A percentile compares a stretch with the other conserved stretches of the same genome.
Conservation (phyloP, 1,140 invertebrate genomes). For the Trichonephila clavipes region DNA sequence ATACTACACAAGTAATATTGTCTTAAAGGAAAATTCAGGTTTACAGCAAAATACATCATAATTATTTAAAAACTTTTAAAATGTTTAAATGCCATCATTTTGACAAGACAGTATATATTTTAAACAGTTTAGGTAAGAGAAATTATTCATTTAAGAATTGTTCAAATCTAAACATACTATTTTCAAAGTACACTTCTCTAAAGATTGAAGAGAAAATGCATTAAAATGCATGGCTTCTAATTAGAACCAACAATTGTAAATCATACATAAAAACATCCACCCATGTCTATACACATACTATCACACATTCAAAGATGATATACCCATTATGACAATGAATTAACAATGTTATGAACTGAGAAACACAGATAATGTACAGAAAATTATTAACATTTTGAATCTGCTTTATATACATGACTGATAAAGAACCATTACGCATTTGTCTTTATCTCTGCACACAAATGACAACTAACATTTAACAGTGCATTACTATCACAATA, state of each 20-base stretch:
- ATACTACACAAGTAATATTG: no score
- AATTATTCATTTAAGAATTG: no score
- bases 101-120: no score
- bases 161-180: no score
- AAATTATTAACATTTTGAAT: slow-evolving; percentile 29
- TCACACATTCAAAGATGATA: slow-evolving; percentile 21
- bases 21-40: no score
- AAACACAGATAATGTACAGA: slow-evolving; percentile 29
- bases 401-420: slow-evolving; percentile 40
- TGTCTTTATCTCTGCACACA: not conserved
- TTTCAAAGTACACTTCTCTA: not conserved
- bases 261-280: not conserved
- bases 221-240: not conserved
- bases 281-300: not conserved
- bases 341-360: slow-evolving; percentile 37
- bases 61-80: no score
- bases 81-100: no score
- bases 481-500: slow-evolving; percentile 17
- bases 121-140: no score
- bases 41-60: no score
- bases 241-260: not conserved
- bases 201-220: not conserved
- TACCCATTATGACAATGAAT: slow-evolving; percentile 44
- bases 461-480: not conserved
- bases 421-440: not conserved